Conservation (phyloP, 2,888 invertebrate genomes). For the Pyrrhosoma nymphula region DNA sequence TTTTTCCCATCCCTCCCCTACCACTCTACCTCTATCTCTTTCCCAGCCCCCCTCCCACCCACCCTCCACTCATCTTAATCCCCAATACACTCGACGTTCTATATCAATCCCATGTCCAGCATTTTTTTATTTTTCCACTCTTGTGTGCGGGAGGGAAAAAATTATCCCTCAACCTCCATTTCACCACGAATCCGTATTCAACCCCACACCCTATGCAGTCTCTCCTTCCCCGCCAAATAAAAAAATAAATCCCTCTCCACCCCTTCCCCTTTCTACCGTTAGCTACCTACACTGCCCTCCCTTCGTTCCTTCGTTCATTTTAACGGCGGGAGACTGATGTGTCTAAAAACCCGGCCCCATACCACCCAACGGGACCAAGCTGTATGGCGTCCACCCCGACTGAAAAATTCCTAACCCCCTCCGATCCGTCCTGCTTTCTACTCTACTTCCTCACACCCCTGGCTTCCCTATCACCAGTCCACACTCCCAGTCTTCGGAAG, state of each 20-base stretch:
- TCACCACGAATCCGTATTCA: not conserved
- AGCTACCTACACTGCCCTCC: not conserved
- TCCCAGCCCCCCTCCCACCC: not conserved
- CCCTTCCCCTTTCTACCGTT: not conserved
- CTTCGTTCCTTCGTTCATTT: not conserved
- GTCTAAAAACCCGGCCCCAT: not conserved
- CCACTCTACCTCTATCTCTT: not conserved
- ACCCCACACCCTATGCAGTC: not conserved
- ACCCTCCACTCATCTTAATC: not conserved
- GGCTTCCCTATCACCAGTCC: not conserved
- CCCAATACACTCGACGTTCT: slow-evolving; percentile 58
- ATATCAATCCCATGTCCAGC: slow-evolving; percentile 58
- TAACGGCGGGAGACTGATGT: slow-evolving; percentile 33
- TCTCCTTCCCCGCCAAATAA: not conserved
- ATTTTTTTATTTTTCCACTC: slow-evolving; percentile 30
- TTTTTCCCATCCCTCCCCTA: not conserved
- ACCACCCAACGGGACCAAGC: not conserved
- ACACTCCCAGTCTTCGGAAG: not conserved
- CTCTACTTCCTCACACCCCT: not conserved
- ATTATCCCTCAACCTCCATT: not conserved
- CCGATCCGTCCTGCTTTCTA: not conserved
- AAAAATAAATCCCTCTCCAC: not conserved
- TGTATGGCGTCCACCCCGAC: not conserved
- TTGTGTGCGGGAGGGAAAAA: not conserved
- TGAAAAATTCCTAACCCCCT: not conserved